These are phyloP conservation scores for Pterocles orientalis DNA, from an alignment of 2,113 vertebrate genomes.

Conservation along the genomic window DNA sequence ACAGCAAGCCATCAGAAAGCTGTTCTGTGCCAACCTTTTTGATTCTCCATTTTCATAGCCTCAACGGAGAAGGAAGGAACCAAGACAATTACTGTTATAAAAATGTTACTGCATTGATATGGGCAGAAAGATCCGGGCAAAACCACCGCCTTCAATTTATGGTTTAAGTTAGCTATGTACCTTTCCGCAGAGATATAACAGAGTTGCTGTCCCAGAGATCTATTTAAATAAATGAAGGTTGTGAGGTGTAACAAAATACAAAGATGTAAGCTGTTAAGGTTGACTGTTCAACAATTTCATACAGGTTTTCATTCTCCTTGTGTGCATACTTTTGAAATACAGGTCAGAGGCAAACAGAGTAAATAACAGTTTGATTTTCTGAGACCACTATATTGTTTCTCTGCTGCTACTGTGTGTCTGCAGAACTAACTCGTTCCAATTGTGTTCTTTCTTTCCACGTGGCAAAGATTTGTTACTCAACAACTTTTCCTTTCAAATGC, in stretches of 20 bases:
- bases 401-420: background rate
- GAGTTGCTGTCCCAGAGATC: background rate
- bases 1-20: background rate
- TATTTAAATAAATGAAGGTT: background rate
- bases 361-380: background rate
- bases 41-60: background rate
- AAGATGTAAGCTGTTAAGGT: background rate
- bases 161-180: background rate
- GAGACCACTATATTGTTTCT: background rate
- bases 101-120: accelerated
- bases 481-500: background rate
- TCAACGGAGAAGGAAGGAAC: background rate
- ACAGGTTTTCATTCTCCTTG: accelerated
- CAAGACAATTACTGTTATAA: background rate
- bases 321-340: background rate
- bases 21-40: no score
- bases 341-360: background rate
- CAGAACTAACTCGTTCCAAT: background rate
- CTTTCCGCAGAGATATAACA: background rate
- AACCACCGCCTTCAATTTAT: background rate
- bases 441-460: background rate
- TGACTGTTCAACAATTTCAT: background rate
- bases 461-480: background rate
- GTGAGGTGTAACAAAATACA: background rate
- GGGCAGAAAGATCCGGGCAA: background rate